Percentiles rank a stretch among this genome's conserved stretches.
Conservation (phyloP, 1,140 invertebrate genomes). For the Aethina tumida region DNA sequence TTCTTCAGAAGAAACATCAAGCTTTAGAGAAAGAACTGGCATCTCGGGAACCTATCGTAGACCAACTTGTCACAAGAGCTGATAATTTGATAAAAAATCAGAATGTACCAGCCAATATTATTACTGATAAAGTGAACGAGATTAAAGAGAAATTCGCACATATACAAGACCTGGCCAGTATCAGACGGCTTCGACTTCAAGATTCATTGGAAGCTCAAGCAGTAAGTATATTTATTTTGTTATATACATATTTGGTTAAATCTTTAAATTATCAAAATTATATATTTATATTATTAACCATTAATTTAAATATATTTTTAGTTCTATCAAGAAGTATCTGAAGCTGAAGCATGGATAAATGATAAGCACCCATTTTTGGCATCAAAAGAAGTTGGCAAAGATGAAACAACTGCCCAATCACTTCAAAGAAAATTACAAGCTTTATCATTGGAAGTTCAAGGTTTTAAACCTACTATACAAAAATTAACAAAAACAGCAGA, state of each 20-base stretch:
- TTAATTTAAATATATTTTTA: no score
- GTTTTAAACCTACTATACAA: conserved; percentile 58
- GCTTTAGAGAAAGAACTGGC: conserved; percentile 73
- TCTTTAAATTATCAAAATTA: background rate
- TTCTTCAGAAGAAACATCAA: conserved; percentile 93
- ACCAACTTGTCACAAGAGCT: conserved; percentile 58
- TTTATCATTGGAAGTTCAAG: conserved; percentile 64
- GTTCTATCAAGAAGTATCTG: conserved; percentile 78
- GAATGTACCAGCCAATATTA: conserved; percentile 68
- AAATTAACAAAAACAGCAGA: conserved; percentile 56
- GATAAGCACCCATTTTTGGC: conserved; percentile 70
- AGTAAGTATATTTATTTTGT: conserved; percentile 37
- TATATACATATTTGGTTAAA: conserved; percentile 1
- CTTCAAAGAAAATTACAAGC: conserved; percentile 73
- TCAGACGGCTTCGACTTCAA: conserved; percentile 57
- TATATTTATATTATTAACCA: no score
- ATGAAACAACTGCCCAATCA: conserved; percentile 76
- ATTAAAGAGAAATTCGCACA: conserved; percentile 53
- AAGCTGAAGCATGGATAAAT: conserved; percentile 78
- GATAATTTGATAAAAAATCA: conserved; percentile 70
- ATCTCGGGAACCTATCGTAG: conserved; percentile 71
- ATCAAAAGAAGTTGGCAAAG: conserved; percentile 71
- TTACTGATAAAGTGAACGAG: conserved; percentile 54
- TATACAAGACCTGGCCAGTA: conserved; percentile 60
- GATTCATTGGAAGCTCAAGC: conserved; percentile 81